Base-by-base conservation (phyloP, 2,113 vertebrate species). In the Hyperopisus bebe region DNA sequence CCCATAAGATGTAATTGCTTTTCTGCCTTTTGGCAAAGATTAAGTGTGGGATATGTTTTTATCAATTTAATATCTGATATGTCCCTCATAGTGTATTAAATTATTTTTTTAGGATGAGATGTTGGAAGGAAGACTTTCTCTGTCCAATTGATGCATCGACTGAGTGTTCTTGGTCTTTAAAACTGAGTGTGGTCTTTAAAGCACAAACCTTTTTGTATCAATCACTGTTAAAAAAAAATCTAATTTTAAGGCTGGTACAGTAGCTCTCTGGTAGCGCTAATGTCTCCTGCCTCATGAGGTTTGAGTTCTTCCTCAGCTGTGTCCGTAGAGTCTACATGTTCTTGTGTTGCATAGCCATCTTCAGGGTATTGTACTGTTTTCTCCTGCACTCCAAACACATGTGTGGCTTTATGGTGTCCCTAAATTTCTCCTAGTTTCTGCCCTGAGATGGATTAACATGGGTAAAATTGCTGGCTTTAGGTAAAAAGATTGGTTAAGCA, bases 1-100 rank as follows among this genome's bases (percentile, higher is more conserved):
- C 35, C 15, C 62, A 70, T 31, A 70, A 70, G n/a, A 39, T 80
- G 15, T 80, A 80, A 80, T 80, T 80, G 74, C 74, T 80, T 80
- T 80, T 80, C 35, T 80, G 74, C 74, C 74, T 80, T 80, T 80
- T 80, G 35, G 74, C 74, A 39, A 80, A 80, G 74, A 35, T 80
- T 42, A 80, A 80, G 74, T 42, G 39, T 80, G 74, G 31, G 74
- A 80, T 80, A 39, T 80, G 74, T 80, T 80, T 80, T 80, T 80
- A 42, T 42, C 74, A 80, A 42, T 80, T 80, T 80, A 42, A 80
- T 42, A 80, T 80, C 74, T 35, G 74, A 42, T 42, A 80, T 80
- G 35, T 80, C 31, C 74, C 74, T 39, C 74, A 39, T 42, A 80
- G 74, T 80, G 35, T 80, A 42, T 80, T 80, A 42, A 80, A 80